These are phyloP conservation scores for Limnephilus marmoratus DNA, from an alignment of 2,888 invertebrate genomes.

Conservation along the genomic window DNA sequence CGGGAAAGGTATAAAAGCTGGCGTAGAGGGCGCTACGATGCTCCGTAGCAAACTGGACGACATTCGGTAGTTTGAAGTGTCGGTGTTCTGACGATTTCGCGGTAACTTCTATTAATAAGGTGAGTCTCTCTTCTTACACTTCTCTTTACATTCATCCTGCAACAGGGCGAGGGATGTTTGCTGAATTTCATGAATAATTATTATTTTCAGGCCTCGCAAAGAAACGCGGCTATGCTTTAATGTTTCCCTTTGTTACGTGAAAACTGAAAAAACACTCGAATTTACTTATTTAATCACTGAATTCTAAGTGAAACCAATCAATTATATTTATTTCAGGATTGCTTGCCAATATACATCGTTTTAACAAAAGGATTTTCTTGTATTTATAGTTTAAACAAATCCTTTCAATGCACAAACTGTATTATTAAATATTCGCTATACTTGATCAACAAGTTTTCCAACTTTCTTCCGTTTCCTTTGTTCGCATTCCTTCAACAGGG, in stretches of 20 bases:
- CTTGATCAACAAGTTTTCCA: slow-evolving; percentile 44
- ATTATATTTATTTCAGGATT: not conserved
- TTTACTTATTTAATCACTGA: not conserved
- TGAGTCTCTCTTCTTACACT: slow-evolving; percentile 18
- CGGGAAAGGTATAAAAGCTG: slow-evolving; percentile 59
- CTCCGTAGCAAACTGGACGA: slow-evolving; percentile 50
- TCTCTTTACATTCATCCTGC: slow-evolving; percentile 8
- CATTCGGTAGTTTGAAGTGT: slow-evolving; percentile 57
- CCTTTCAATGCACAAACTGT: not conserved
- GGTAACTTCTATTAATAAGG: slow-evolving; percentile 54
- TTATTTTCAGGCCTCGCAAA: slow-evolving; percentile 18
- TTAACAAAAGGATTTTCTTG: not conserved
- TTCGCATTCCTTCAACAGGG: not conserved
- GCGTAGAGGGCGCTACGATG: slow-evolving; percentile 56
- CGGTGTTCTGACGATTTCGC: slow-evolving; percentile 50
- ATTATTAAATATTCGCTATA: not conserved
- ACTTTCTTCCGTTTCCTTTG: slow-evolving; percentile 16
- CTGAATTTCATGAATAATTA: slow-evolving; percentile 40
- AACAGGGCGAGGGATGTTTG: not conserved
- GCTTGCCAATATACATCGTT: not conserved
- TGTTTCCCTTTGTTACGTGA: slow-evolving; percentile 25
- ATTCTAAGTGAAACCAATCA: not conserved
- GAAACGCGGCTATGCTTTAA: slow-evolving; percentile 29
- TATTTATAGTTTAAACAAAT: not conserved
- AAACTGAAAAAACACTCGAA: not conserved